Base-by-base conservation (phyloP, 2,888 invertebrate species). In the Pteria penguin region DNA sequence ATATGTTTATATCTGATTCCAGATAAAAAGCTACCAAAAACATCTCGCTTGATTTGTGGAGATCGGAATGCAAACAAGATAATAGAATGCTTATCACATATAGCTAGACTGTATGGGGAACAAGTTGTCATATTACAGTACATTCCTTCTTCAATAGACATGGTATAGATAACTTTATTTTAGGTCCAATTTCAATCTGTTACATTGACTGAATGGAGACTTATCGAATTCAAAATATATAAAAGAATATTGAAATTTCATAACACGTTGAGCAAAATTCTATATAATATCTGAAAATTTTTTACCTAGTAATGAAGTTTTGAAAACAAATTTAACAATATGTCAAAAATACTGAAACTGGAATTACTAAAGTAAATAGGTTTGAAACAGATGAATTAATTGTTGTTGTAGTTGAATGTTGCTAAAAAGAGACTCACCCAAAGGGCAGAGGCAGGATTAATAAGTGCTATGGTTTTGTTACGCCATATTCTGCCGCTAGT, bases 1-100 rank as follows among this genome's bases (percentile, higher is more conserved):
- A n/a, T n/a, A n/a, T n/a, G n/a, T n/a, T n/a, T n/a, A n/a, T n/a
- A n/a, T 67, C 8, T 24, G 54, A 14, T 73, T 69, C 54, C 75
- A 85, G 86, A 78, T 52, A 71, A 81, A 52, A 76, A 75, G 32
- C 65, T 82, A 2, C 76, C 82, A 14, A 86, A 87, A 74, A 83
- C 88, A 1, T 86, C 88, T 1, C 72, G 84, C 14, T 78, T 85
- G 36, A 87, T 93, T 95, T 88, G 85, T 52, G 93, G 98, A 0
- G 98, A 99, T 93, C 93, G 93, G 71, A 96, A 96, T 91, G 96
- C 97, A 0, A 93, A 94, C 32, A 96, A 96, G 89, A 97, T 99
- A n/a, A 94, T 98, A 80, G 96, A 97, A 86, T 97, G 97, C 91
- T 94, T 99, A 31, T 95, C 96, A 78, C 95, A 96, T 80, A 96